phyloP scores from a whole-genome alignment of 2,113 vertebrate species.

The Halichoeres trimaculatus region DNA sequence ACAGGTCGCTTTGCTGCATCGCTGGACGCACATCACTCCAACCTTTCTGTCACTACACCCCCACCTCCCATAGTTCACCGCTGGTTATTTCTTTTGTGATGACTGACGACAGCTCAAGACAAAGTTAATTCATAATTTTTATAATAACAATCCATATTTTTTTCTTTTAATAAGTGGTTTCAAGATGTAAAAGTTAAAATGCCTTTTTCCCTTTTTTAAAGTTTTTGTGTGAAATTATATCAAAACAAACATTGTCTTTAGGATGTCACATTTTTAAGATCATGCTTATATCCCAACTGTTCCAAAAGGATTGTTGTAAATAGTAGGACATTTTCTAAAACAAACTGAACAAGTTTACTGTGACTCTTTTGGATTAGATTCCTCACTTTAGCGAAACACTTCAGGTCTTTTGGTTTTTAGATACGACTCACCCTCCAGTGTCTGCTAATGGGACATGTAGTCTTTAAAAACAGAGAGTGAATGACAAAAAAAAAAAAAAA shows the following conservation, averaged over 20 bases:
- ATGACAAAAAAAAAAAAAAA: background rate
- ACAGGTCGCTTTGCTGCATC: constrained; percentile 61
- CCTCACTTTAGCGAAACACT: background rate
- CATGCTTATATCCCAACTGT: too few relatives aligned
- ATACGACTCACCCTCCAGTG: background rate
- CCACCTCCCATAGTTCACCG: background rate
- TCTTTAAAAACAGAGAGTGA: background rate
- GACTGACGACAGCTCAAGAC: background rate
- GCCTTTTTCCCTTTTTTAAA: too few relatives aligned
- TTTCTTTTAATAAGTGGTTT: too few relatives aligned
- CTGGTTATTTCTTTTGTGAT: constrained; percentile 5
- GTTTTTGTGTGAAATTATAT: background rate
- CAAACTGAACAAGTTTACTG: too few relatives aligned
- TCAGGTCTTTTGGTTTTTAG: background rate
- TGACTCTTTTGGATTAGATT: background rate
- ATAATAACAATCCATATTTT: too few relatives aligned
- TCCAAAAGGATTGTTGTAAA: too few relatives aligned
- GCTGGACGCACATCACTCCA: constrained; percentile 37
- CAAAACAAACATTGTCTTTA: background rate
- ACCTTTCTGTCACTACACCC: constrained; percentile 34
- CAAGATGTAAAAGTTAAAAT: background rate
- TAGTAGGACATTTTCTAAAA: too few relatives aligned
- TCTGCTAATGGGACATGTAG: background rate
- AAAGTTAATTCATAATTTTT: background rate
- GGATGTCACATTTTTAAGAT: background rate